Base-by-base conservation (phyloP, 1,140 invertebrate species). In the Penaeus vannamei region DNA sequence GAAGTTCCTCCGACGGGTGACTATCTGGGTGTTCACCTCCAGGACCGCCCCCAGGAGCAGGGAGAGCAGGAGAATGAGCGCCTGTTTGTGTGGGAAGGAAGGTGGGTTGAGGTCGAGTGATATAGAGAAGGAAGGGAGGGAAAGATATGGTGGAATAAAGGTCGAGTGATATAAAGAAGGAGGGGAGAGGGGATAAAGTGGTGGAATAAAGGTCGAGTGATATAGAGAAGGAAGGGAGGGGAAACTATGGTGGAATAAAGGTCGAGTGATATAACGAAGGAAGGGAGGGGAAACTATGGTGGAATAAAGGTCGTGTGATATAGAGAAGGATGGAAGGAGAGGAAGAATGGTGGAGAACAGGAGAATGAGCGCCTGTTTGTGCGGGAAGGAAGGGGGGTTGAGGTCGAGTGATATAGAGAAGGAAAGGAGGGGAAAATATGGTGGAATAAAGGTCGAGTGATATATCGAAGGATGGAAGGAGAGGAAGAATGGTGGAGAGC, bases 251-350 rank as follows among this genome's bases (percentile, higher is more conserved):
- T 46, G 42, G 10, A 3, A 46, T 46, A 10, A 10, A 3, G 42
- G 42, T 46, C 3, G 42, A 46, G 42, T 46, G 42, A 46, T 46
- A 46, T 46, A 14, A 69, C 23, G 29, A 14, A 69, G 64, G 29
- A n/a, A 64, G 62, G 62, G 62, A 64, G 62, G n/a, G 62, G 62
- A n/a, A 64, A 64, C 17, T 64, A 19, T 64, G 62, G 62, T 19
- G 62, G n/a, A n/a, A 64, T 19, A 64, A 19, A n/a, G 17, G 62
- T 17, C 17, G 62, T 17, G n/a, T 19, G 62, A n/a, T 19, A n/a
- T 64, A n/a, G 62, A n/a, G 62, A 64, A n/a, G 62, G n/a, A 64
- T n/a, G 72, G 72, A 77, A 29, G 29, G 29, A 32, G 72, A 77
- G 72, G 72, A 29, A 32, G 29, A 17, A 29, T 17, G 17, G 32